Evolutionary conservation across 1,140 invertebrate genomes (phyloP).

Genomic region (Cotesia glomerata): DNA sequence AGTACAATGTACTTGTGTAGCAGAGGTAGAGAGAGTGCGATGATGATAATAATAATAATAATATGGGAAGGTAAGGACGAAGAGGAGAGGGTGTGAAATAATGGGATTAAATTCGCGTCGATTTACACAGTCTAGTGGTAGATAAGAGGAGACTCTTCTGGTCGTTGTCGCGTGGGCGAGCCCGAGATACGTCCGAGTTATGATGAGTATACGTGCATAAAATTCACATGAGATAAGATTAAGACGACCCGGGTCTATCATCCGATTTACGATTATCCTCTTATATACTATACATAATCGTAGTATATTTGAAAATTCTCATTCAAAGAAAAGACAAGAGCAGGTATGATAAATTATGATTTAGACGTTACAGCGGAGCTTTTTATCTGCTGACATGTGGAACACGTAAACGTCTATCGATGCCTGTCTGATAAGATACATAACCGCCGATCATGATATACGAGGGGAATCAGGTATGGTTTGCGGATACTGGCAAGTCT

Average conservation of each 20-base stretch:
- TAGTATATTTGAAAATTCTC: not conserved
- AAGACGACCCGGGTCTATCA: not conserved
- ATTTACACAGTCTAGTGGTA: slow-evolving; percentile 8
- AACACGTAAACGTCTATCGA: too few relatives aligned
- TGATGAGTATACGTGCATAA: slow-evolving; percentile 31
- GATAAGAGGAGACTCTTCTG: not conserved
- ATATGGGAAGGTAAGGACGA: not conserved
- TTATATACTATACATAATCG: slow-evolving; percentile 23
- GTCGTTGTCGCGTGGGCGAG: slow-evolving; percentile 16
- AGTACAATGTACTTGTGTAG: too few relatives aligned
- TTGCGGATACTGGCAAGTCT: too few relatives aligned
- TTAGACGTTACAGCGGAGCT: too few relatives aligned
- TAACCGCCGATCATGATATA: too few relatives aligned
- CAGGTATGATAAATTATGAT: too few relatives aligned
- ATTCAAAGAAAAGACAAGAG: not conserved
- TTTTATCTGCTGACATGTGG: too few relatives aligned
- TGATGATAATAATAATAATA: too few relatives aligned
- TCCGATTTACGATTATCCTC: slow-evolving; percentile 34
- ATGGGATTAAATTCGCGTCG: slow-evolving; percentile 23
- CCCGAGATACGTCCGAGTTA: slow-evolving; percentile 25
- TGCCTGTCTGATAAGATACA: too few relatives aligned
- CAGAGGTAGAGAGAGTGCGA: too few relatives aligned
- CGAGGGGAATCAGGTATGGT: not conserved
- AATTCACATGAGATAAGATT: slow-evolving; percentile 21
- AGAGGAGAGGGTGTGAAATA: slow-evolving; percentile 1